phyloP scores from a whole-genome alignment of 2,113 vertebrate species.

The Oreochromis spilurus region DNA sequence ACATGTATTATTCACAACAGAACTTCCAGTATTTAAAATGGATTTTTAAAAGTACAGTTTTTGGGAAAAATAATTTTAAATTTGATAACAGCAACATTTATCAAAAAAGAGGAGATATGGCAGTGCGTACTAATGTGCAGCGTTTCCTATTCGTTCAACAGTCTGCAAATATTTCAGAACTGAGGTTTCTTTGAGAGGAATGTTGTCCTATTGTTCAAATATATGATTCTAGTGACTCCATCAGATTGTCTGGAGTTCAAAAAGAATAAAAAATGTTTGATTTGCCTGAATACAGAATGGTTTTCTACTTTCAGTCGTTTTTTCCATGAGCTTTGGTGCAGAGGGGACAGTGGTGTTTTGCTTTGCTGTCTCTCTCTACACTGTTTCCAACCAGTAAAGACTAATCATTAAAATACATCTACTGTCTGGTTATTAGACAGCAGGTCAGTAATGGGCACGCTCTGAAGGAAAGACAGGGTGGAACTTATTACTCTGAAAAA shows the following conservation, averaged over 20 bases:
- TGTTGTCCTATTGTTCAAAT: background rate
- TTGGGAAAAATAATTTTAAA: background rate
- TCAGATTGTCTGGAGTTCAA: background rate
- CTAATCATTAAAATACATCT: background rate
- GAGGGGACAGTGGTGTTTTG: background rate
- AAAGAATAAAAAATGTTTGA: background rate
- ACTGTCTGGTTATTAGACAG: background rate
- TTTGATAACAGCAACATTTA: background rate
- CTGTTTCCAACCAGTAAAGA: background rate
- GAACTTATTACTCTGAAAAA: background rate
- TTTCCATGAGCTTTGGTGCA: background rate
- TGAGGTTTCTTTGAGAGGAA: background rate
- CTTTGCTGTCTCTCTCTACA: background rate
- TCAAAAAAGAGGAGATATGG: background rate
- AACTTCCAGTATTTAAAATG: background rate
- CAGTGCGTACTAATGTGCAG: background rate
- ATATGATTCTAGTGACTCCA: background rate
- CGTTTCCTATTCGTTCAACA: accelerated
- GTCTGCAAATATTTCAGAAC: background rate
- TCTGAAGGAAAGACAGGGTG: background rate
- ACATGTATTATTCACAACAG: background rate
- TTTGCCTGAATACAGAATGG: background rate
- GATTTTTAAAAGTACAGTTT: background rate
- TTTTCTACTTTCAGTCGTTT: background rate
- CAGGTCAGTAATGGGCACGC: background rate